Evolutionary conservation across 2,113 vertebrate genomes (phyloP).

Genomic region (Neofelis nebulosa): DNA sequence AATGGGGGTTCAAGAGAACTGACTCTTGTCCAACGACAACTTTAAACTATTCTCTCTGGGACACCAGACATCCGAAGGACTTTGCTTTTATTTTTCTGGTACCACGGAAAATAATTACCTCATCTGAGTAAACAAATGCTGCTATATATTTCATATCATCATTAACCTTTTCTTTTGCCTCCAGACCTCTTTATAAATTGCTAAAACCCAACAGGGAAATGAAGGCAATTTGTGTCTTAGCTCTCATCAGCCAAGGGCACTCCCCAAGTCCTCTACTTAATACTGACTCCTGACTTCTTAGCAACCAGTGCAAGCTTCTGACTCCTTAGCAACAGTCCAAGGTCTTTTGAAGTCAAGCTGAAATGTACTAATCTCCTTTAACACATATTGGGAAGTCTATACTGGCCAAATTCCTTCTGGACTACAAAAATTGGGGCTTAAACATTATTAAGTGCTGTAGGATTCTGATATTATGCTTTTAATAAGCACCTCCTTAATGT

Average conservation of each 20-base stretch:
- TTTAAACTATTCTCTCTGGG: not conserved
- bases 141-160: not conserved
- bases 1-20: not conserved
- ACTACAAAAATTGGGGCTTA: not conserved
- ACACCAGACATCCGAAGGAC: not conserved
- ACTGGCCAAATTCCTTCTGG: not conserved
- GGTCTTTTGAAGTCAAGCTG: not conserved
- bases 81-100: not conserved
- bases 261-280: not conserved
- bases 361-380: not conserved
- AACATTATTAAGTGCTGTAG: not conserved
- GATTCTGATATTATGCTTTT: not conserved
- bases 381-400: not conserved
- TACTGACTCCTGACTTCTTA: not conserved
- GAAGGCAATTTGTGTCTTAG: not conserved
- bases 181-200: constrained; percentile 42
- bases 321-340: not conserved
- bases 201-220: constrained; percentile 49
- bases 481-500: not conserved
- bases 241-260: not conserved
- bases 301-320: not conserved
- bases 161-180: constrained; percentile 23
- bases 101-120: not conserved
- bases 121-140: constrained; percentile 23
- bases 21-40: not conserved